Base-by-base conservation (phyloP, 2,888 invertebrate genomes). In the Xestia xanthographa region DNA sequence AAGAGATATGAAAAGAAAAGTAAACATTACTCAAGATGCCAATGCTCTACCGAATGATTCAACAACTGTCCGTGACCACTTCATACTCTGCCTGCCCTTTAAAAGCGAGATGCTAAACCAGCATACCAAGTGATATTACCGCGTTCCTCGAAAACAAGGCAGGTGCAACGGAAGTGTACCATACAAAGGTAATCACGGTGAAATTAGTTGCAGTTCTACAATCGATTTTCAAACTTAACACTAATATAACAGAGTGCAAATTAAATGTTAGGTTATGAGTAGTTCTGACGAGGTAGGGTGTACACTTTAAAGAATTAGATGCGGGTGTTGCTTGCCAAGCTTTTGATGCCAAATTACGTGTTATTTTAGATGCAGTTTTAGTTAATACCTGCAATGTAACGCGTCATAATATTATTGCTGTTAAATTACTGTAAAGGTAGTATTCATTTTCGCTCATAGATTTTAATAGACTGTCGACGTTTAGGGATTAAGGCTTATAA, bases 141-240 rank as follows among this genome's bases (percentile, higher is more conserved):
- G 29, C 17, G 41, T 77, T 83, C 75, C 6, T 43, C 50, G 74
- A 85, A 79, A 26, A 65, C n/a, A n/a, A 87, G 43, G 22, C 85
- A 85, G 79, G 75, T 87, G 86, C 77, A 74, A n/a, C 81, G 81
- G 88, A 87, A 84, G 72, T 77, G 62, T 69, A 75, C 45, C 20
- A 83, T 67, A 26, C 63, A 66, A 71, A 58, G 34, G 81, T 77
- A 83, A 87, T 81, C 77, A 34, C 66, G 12, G 79, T 71, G 76
- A 87, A 86, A 87, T 87, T 86, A 63, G 63, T 65, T 67, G 48
- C 60, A 20, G 11, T n/a, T 8, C 20, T 26, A 48, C 63, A 70
- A 45, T 22, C 50, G 20, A 74, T 63, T 77, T 50, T 34, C 48
- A 67, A 71, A 69, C 58, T 43, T 83, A 75, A 48, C 0, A 0